These are phyloP conservation scores for Aradus depressus DNA, from an alignment of 2,888 invertebrate genomes.

Conservation along the genomic window DNA sequence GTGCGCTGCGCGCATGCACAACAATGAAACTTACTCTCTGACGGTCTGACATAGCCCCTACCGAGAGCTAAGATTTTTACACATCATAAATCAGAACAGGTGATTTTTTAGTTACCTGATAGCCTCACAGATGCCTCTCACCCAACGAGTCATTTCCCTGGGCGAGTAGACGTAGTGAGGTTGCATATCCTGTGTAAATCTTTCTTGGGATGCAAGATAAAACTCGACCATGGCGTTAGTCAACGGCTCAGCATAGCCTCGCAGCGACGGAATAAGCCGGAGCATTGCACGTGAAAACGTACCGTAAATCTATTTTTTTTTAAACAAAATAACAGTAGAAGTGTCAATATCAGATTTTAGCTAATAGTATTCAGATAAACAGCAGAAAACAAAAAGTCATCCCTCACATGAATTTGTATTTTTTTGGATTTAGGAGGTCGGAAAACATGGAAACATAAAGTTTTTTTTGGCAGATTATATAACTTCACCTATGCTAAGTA, in stretches of 20 bases:
- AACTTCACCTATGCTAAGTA: too few relatives aligned
- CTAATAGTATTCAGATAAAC: too few relatives aligned
- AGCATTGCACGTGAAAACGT: slow-evolving; percentile 98
- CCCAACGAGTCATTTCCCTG: slow-evolving; percentile 98
- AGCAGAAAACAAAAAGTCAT: not conserved
- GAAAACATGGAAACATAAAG: too few relatives aligned
- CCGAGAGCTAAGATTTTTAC: too few relatives aligned
- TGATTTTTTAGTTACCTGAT: slow-evolving; percentile 62
- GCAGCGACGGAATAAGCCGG: slow-evolving; percentile 78
- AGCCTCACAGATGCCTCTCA: slow-evolving; percentile 97
- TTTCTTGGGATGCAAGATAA: slow-evolving; percentile 90
- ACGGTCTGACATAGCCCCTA: too few relatives aligned
- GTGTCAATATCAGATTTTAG: not conserved
- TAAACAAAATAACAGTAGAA: not conserved
- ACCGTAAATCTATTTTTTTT: slow-evolving; percentile 69
- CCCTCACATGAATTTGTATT: not conserved
- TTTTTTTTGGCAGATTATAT: too few relatives aligned
- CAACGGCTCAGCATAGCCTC: slow-evolving; percentile 88
- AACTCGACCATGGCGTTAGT: slow-evolving; percentile 99
- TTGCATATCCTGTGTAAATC: slow-evolving; percentile 99
- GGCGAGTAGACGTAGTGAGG: slow-evolving; percentile 99
- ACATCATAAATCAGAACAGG: too few relatives aligned
- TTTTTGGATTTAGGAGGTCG: too few relatives aligned
- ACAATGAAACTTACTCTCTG: too few relatives aligned
- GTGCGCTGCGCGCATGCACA: too few relatives aligned